Conservation (phyloP, 1,140 invertebrate species). For the Anastatus disparis region DNA sequence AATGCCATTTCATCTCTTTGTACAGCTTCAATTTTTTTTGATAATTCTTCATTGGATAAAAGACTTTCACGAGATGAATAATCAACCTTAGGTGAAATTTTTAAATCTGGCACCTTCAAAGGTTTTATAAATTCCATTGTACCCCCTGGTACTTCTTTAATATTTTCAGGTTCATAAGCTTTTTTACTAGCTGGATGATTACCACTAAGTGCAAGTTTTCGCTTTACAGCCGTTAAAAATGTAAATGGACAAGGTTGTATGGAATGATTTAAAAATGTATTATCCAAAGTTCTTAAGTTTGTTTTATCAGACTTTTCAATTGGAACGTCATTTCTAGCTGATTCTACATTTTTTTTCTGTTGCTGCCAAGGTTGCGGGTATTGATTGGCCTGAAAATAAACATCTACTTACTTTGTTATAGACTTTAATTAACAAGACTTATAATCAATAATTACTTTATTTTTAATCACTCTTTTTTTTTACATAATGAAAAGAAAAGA, state of each 20-base stretch:
- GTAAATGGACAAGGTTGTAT: conserved; percentile 62
- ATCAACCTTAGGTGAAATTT: conserved; percentile 64
- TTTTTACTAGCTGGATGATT: conserved; percentile 47
- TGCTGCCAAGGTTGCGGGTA: conserved; percentile 17
- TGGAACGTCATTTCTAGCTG: not conserved
- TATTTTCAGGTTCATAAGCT: conserved; percentile 45
- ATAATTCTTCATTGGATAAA: conserved; percentile 51
- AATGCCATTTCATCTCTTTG: conserved; percentile 52
- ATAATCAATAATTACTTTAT: no score
- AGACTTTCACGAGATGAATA: conserved; percentile 56
- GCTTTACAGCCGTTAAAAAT: conserved; percentile 62
- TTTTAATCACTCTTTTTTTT: not conserved
- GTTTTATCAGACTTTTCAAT: conserved; percentile 25
- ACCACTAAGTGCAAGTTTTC: conserved; percentile 55
- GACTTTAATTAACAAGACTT: no score
- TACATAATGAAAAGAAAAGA: no score
- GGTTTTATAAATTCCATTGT: conserved; percentile 63
- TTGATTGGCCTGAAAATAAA: conserved; percentile 31
- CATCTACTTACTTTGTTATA: no score
- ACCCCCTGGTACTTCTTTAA: conserved; percentile 37
- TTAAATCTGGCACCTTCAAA: conserved; percentile 61
- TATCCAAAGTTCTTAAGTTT: conserved; percentile 49
- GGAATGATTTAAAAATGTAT: conserved; percentile 50
- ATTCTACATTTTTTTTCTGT: conserved; percentile 24
- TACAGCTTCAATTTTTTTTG: conserved; percentile 48